A percentile compares a stretch with the other conserved stretches of the same genome.
phyloP scores from a whole-genome alignment of 2,797 vertebrate species.

The Balearica regulorum region DNA sequence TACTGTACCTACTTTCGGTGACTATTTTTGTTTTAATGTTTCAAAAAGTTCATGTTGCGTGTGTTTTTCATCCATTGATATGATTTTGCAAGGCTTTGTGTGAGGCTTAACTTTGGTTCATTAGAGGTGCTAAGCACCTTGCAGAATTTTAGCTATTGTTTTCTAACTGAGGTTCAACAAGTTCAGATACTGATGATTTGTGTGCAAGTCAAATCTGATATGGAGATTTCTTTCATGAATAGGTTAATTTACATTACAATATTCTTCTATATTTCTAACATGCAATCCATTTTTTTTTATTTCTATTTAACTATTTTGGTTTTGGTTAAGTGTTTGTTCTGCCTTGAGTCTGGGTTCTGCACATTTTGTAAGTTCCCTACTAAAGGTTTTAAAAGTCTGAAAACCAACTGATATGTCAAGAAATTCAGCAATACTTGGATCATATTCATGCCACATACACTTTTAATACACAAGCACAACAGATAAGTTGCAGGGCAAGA shows the following conservation, averaged over 20 bases:
- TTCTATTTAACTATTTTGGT: neutral
- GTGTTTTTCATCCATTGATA: neutral
- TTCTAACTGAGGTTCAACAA: neutral
- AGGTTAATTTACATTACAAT: neutral
- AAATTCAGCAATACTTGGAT: neutral
- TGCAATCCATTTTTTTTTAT: neutral
- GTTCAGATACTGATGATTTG: neutral
- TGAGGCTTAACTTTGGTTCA: neutral
- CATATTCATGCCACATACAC: neutral
- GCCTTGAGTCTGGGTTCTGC: neutral
- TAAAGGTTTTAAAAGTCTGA: neutral
- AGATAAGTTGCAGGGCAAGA: neutral
- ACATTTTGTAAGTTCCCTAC: neutral
- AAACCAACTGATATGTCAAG: neutral
- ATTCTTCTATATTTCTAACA: neutral
- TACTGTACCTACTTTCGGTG: neutral
- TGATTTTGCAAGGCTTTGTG: neutral
- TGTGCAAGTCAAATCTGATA: neutral
- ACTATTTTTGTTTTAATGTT: neutral
- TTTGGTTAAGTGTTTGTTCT: neutral
- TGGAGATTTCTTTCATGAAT: neutral
- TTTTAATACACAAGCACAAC: neutral
- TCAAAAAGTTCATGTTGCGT: neutral
- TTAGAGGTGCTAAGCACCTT: neutral
- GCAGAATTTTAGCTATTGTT: neutral